Evolutionary conservation across 1,140 invertebrate species (phyloP).

Genomic region (Cylas formicarius): DNA sequence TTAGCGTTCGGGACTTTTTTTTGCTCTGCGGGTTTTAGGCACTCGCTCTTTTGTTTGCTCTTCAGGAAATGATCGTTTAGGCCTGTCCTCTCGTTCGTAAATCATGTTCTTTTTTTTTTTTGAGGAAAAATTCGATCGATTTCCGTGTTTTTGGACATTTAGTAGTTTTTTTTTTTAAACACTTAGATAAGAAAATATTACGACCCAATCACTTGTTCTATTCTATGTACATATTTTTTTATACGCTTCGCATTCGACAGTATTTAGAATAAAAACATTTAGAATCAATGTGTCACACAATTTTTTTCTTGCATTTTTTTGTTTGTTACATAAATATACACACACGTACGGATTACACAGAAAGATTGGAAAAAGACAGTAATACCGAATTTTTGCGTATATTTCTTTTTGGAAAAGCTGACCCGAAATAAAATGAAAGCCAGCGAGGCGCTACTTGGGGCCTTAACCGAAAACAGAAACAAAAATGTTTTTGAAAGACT

Average conservation of each 20-base stretch:
- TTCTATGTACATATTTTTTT: constrained; percentile 16
- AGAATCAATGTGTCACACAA: constrained; percentile 14
- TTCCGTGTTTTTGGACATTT: constrained; percentile 1
- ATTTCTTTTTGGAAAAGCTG: too few species aligned
- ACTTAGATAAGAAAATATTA: constrained; percentile 23
- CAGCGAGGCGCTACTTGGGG: too few species aligned
- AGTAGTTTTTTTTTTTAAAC: constrained; percentile 11
- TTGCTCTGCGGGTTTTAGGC: constrained; percentile 5
- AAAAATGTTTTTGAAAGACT: too few species aligned
- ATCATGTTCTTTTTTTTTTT: background rate
- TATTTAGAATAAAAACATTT: constrained; percentile 19
- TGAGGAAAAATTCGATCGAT: constrained; percentile 1
- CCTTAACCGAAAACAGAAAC: too few species aligned
- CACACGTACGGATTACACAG: background rate
- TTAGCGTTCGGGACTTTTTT: constrained; percentile 6
- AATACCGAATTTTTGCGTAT: too few species aligned
- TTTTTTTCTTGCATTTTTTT: constrained; percentile 1
- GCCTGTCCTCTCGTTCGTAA: too few species aligned
- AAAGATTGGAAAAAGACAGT: too few species aligned
- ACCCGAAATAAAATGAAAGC: too few species aligned
- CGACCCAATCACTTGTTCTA: constrained; percentile 15
- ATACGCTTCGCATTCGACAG: background rate
- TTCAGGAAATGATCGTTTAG: too few species aligned
- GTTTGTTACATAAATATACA: background rate
- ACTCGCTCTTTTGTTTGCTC: background rate